A percentile compares a stretch with the other conserved stretches of the same genome.
Conservation (phyloP, 2,113 vertebrate species). For the Scalopus aquaticus region DNA sequence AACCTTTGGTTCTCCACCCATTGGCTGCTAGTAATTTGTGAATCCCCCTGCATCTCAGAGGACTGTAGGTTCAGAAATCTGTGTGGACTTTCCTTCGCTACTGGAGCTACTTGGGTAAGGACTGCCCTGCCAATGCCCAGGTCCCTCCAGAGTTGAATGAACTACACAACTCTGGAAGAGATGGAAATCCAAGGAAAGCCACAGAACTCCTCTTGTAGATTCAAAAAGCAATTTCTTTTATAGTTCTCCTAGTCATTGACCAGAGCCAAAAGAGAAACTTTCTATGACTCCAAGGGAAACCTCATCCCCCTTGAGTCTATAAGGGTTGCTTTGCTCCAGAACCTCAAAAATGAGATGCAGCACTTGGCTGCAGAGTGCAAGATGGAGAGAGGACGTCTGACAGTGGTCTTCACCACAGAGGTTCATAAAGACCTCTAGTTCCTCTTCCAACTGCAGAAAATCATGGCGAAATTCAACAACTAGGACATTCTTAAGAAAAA, state of each 20-base stretch:
- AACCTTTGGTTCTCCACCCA: neutral
- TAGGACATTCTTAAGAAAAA: neutral
- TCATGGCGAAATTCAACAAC: neutral
- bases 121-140: neutral
- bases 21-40: neutral
- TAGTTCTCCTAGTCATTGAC: neutral
- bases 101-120: neutral
- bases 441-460: neutral
- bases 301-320: no score
- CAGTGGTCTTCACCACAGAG: neutral
- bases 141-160: no score
- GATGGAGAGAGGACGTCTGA: neutral
- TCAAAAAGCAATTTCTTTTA: no score
- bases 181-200: no score
- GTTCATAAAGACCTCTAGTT: neutral
- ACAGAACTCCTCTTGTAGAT: no score
- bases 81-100: neutral
- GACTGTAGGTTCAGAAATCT: neutral
- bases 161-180: no score
- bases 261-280: neutral
- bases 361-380: neutral
- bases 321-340: no score
- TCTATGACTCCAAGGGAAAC: no score
- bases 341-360: neutral
- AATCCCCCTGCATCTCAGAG: neutral